Conservation (phyloP, 2,797 vertebrate genomes). For the Tokudaia tokunoshimensis region DNA sequence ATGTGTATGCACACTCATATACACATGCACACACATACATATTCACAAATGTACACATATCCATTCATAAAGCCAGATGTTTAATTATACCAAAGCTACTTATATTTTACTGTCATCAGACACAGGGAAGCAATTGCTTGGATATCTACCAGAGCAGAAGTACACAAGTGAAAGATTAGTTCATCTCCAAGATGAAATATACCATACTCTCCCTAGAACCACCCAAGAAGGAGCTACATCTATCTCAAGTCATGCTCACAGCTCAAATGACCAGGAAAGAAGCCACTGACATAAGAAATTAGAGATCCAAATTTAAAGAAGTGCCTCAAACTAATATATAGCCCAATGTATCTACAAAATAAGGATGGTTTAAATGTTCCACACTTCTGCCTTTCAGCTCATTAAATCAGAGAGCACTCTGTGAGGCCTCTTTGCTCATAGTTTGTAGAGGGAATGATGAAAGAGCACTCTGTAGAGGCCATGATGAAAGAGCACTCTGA, state of each 20-base stretch:
- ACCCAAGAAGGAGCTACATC: background rate
- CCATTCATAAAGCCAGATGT: background rate
- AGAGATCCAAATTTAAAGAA: constrained; percentile 51
- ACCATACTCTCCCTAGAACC: background rate
- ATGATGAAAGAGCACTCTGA: background rate
- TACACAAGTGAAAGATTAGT: constrained; percentile 31
- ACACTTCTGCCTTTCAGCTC: constrained; percentile 33
- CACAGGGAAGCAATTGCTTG: background rate
- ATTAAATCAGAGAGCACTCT: constrained; percentile 9
- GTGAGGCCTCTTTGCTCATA: constrained; percentile 6
- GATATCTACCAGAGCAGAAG: background rate
- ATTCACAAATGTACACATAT: background rate
- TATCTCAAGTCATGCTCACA: background rate
- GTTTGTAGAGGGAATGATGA: background rate
- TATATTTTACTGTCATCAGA: constrained; percentile 40
- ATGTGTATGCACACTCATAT: background rate
- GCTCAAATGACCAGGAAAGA: constrained; percentile 39
- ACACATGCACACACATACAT: background rate
- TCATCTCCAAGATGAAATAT: background rate
- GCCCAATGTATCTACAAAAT: constrained; percentile 35
- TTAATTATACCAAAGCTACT: constrained; percentile 25
- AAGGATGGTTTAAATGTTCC: constrained; percentile 43
- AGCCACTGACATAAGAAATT: constrained; percentile 30
- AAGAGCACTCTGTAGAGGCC: background rate
- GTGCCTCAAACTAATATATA: constrained; percentile 37